These are phyloP conservation scores for Ruditapes philippinarum DNA, from an alignment of 1,140 invertebrate species.

Conservation along the genomic window DNA sequence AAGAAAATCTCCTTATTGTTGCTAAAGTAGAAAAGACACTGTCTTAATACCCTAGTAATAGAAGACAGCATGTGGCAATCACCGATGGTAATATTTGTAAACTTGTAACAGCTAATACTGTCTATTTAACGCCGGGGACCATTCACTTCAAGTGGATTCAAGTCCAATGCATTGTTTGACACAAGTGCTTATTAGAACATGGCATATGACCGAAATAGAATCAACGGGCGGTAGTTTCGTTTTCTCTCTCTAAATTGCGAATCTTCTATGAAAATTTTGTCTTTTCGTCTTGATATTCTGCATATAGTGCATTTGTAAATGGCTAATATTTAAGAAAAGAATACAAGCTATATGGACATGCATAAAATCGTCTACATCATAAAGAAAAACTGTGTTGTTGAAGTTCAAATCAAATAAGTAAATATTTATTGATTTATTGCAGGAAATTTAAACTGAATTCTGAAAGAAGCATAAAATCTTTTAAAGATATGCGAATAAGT, in stretches of 20 bases:
- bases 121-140: slow-evolving; percentile 58
- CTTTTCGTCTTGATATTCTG: neutral
- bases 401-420: too few species aligned
- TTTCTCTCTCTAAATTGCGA: slow-evolving; percentile 15
- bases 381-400: too few species aligned
- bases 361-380: too few species aligned
- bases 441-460: too few species aligned
- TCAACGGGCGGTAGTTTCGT: neutral
- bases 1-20: slow-evolving; percentile 26
- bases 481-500: too few species aligned
- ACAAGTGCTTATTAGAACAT: slow-evolving; percentile 60
- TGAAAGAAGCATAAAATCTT: too few species aligned
- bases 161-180: slow-evolving; percentile 23
- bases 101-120: slow-evolving; percentile 63
- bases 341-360: too few species aligned
- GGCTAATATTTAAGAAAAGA: too few species aligned
- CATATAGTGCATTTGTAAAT: neutral
- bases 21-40: slow-evolving; percentile 10
- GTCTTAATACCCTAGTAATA: slow-evolving; percentile 48
- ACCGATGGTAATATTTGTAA: slow-evolving; percentile 40
- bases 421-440: too few species aligned
- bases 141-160: slow-evolving; percentile 52
- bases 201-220: slow-evolving; percentile 37
- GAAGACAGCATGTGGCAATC: slow-evolving; percentile 21
- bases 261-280: slow-evolving; percentile 8